Conservation (phyloP, 2,888 invertebrate species). For the Macrophya annulata region DNA sequence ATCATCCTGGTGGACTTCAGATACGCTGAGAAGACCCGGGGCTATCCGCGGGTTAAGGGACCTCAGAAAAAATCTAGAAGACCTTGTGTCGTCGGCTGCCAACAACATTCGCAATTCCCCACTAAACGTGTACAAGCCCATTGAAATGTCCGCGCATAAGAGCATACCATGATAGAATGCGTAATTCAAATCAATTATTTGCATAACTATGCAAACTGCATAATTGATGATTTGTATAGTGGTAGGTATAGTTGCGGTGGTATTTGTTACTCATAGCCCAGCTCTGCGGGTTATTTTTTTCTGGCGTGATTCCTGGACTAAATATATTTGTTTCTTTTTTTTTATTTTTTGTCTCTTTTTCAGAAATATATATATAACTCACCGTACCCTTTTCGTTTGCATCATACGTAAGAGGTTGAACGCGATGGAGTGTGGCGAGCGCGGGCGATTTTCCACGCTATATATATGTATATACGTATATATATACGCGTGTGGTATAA, state of each 20-base stretch:
- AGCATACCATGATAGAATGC: constrained; percentile 68
- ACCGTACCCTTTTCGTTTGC: neutral
- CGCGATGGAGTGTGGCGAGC: constrained; percentile 22
- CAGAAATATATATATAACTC: neutral
- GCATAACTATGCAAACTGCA: constrained; percentile 65
- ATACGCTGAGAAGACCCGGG: neutral
- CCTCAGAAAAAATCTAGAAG: neutral
- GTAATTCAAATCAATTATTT: constrained; percentile 74
- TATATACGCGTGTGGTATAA: neutral
- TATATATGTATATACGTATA: neutral
- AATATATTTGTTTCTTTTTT: neutral
- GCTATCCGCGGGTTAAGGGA: neutral
- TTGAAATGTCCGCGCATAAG: constrained; percentile 70
- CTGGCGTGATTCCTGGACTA: neutral
- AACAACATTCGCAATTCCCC: constrained; percentile 34
- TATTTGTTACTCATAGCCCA: neutral
- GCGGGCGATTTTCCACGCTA: constrained; percentile 34
- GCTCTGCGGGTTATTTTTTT: neutral
- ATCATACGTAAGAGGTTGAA: neutral
- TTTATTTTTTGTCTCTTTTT: neutral
- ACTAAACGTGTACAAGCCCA: constrained; percentile 63
- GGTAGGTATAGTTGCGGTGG: neutral
- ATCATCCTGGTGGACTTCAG: neutral
- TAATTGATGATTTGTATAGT: constrained; percentile 13
- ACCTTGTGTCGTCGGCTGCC: constrained; percentile 8